Evolutionary conservation across 2,797 vertebrate species (phyloP).

Genomic region (Cuculus canorus): DNA sequence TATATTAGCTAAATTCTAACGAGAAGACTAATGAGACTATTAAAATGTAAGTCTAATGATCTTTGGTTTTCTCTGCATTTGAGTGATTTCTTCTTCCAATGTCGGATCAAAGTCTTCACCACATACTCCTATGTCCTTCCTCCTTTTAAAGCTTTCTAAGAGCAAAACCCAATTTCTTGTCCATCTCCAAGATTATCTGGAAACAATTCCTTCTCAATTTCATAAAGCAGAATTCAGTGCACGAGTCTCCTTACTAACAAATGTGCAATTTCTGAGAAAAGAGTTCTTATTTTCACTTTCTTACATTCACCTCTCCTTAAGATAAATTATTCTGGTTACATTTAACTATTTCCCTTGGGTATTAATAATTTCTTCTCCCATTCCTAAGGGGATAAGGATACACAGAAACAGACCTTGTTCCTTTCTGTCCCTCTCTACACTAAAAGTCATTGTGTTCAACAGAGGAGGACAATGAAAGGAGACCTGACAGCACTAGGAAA

Average conservation of each 20-base stretch:
- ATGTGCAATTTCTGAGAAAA: not conserved
- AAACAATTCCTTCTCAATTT: not conserved
- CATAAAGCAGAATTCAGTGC: not conserved
- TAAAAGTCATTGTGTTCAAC: not conserved
- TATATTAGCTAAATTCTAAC: conserved; percentile 61
- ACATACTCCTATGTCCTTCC: not conserved
- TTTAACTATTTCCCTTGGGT: not conserved
- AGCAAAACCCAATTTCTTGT: not conserved
- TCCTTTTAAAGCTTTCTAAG: not conserved
- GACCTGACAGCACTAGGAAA: not conserved
- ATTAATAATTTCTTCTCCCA: not conserved
- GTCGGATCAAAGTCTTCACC: not conserved
- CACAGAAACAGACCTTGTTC: not conserved
- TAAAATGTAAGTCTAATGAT: conserved; percentile 66
- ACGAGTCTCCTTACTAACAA: not conserved
- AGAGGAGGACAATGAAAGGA: not conserved
- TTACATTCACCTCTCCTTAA: not conserved
- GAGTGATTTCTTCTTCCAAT: conserved; percentile 1
- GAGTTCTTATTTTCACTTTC: not conserved
- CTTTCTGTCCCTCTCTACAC: not conserved
- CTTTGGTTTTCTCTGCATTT: conserved; percentile 26
- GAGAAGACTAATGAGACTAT: conserved; percentile 62
- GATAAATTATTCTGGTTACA: not conserved
- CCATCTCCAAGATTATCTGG: not conserved
- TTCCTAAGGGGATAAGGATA: not conserved